Percentiles rank a stretch among this genome's conserved stretches.
These are phyloP conservation scores for Drosophila mayaguana DNA, from an alignment of 2,888 invertebrate genomes.

Conservation along the genomic window DNA sequence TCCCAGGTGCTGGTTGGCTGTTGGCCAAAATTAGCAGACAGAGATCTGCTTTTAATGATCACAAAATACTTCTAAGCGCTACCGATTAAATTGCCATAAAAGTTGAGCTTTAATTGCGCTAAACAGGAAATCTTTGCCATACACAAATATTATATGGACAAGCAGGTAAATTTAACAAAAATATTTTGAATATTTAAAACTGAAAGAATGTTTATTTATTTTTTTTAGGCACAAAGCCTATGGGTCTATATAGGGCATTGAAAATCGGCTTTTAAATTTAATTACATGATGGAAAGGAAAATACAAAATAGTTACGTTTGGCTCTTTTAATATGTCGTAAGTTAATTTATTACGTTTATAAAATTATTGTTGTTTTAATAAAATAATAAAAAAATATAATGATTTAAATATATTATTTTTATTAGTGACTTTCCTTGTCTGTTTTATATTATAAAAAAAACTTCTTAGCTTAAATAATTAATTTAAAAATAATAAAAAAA, in stretches of 20 bases:
- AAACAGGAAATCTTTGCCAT: slow-evolving; percentile 39
- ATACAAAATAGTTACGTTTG: background rate
- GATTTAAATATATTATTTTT: too few species aligned
- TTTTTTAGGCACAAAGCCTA: background rate
- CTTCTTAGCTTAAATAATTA: background rate
- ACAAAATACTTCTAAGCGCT: slow-evolving; percentile 41
- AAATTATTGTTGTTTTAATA: too few species aligned
- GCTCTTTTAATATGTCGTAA: background rate
- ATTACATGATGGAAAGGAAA: background rate
- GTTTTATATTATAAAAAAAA: too few species aligned
- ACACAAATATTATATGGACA: background rate
- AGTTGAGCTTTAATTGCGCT: slow-evolving; percentile 50
- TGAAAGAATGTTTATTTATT: background rate
- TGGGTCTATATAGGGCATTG: background rate
- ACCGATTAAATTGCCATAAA: slow-evolving; percentile 69
- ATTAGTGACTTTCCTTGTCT: too few species aligned
- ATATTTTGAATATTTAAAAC: background rate
- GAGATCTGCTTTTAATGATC: slow-evolving; percentile 68
- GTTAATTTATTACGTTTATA: too few species aligned
- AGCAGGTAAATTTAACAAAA: background rate
- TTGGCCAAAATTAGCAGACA: slow-evolving; percentile 54
- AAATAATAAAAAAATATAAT: too few species aligned
- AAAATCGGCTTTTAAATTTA: background rate
- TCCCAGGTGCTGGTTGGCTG: slow-evolving; percentile 40
- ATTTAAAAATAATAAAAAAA: too few species aligned